Evolutionary conservation across 2,113 vertebrate species (phyloP).

Genomic region (Eulacestoma nigropectus): DNA sequence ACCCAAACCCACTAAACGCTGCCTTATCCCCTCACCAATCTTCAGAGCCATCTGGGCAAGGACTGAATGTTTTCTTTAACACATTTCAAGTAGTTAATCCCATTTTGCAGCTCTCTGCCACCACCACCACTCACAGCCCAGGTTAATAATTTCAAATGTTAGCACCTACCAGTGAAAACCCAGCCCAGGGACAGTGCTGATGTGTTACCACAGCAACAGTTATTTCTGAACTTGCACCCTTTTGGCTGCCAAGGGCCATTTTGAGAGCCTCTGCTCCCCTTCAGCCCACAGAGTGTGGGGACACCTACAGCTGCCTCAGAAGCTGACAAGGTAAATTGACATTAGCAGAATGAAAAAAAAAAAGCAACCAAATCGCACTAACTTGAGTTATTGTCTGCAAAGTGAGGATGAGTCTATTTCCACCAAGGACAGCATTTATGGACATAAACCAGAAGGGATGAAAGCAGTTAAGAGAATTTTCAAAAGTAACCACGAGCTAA

Average conservation of each 20-base stretch:
- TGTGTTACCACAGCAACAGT: constrained; percentile 9
- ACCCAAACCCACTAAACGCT: neutral
- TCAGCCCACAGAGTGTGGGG: rapidly evolving
- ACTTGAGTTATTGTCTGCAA: neutral
- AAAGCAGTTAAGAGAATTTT: neutral
- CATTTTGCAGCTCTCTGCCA: neutral
- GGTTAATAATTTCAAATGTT: neutral
- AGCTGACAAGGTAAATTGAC: neutral
- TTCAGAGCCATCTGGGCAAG: neutral
- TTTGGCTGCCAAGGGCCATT: neutral
- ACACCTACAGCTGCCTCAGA: neutral
- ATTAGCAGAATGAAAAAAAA: neutral
- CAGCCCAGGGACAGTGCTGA: neutral
- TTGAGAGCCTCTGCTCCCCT: neutral
- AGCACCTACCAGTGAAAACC: neutral
- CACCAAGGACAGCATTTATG: neutral
- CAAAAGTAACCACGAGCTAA: neutral
- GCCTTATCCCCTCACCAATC: neutral
- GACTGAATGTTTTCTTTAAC: neutral
- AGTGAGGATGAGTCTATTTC: neutral
- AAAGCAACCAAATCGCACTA: neutral
- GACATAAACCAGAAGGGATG: neutral
- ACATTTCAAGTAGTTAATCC: neutral
- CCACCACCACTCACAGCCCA: neutral
- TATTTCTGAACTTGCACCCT: neutral